These are phyloP conservation scores for Pandemis cinnamomeana DNA, from an alignment of 2,888 invertebrate species.

Conservation along the genomic window DNA sequence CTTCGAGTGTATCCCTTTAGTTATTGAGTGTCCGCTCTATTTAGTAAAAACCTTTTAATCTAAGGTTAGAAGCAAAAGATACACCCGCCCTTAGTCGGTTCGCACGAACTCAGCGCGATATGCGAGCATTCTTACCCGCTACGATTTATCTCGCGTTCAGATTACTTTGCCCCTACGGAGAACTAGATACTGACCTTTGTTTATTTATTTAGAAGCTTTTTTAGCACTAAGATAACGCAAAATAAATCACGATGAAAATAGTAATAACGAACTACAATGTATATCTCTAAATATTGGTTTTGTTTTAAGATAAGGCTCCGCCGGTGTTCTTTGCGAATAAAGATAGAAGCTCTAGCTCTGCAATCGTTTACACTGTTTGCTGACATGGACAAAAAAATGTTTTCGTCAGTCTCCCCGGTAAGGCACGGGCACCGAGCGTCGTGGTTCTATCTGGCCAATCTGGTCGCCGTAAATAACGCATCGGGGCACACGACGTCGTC, in stretches of 20 bases:
- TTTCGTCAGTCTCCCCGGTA: slow-evolving; percentile 35
- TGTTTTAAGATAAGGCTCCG: not conserved
- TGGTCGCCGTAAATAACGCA: slow-evolving; percentile 75
- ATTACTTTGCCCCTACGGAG: slow-evolving; percentile 53
- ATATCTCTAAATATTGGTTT: not conserved
- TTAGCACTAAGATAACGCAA: not conserved
- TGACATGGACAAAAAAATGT: slow-evolving; percentile 14
- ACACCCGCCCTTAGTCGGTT: slow-evolving; percentile 58
- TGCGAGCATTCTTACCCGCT: slow-evolving; percentile 55
- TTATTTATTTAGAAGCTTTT: slow-evolving; percentile 34
- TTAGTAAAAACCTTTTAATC: slow-evolving; percentile 26
- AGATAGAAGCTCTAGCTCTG: not conserved
- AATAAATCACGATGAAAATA: not conserved
- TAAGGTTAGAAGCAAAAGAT: slow-evolving; percentile 49
- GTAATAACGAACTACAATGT: not conserved
- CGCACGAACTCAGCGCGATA: slow-evolving; percentile 72
- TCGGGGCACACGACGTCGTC: slow-evolving; percentile 69
- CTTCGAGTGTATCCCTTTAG: not conserved
- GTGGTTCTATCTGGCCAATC: slow-evolving; percentile 66
- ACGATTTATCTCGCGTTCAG: slow-evolving; percentile 63
- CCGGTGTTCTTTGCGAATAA: not conserved
- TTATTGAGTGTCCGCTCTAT: slow-evolving; percentile 22
- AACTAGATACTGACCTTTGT: slow-evolving; percentile 42
- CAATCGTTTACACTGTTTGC: not conserved
- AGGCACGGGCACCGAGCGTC: slow-evolving; percentile 44